Evolutionary conservation across 1,140 invertebrate genomes (phyloP), one percentile per base, ranked within the genome.

Genomic region (Drosophila leontia): DNA sequence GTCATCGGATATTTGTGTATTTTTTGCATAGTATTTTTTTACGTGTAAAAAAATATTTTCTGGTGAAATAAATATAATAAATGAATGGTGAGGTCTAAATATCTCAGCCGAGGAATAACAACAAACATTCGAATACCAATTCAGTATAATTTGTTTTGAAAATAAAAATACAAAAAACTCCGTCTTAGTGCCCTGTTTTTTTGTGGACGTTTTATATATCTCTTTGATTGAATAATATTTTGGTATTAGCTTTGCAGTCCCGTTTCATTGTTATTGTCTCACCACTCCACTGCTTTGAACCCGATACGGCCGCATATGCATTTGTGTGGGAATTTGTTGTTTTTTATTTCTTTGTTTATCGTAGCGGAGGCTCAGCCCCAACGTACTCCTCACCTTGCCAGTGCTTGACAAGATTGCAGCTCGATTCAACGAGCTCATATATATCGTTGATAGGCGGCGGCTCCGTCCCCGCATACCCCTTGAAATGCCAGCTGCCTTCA

Each of bases 281-380:
- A 23, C 23, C 35, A 37, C 11, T 37, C 35, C 56, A 58, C 41
- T 29, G n/a, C 29, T 32, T 41, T 19, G 56, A 58, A 44, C 37
- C 8, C 55, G 39, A 42, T 57, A 57, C 23, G 39, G 55, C 23
- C 39, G 39, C 39, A n/a, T 19, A 44, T 57, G 39, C 26, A 56
- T 23, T 56, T 37, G 35, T 56, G 35, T 56, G 23, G 7, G 37
- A 56, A 37, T 55, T 55, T 39, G 19, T 55, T 56, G 9, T 35
- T 35, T 11, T 35, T 35, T 11, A 35, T 11, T 11, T 56, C 19
- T 37, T 41, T 37, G 17, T 56, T 56, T 56, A 37, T 23, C 37
- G 13, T 56, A 56, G 53, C 37, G 53, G 53, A 56, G 53, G 23
- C 19, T 47, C 45, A 47, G 23, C 23, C 23, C 23, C 23, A 23